Base-by-base conservation (phyloP, 2,113 vertebrate species). In the Osmerus eperlanus region DNA sequence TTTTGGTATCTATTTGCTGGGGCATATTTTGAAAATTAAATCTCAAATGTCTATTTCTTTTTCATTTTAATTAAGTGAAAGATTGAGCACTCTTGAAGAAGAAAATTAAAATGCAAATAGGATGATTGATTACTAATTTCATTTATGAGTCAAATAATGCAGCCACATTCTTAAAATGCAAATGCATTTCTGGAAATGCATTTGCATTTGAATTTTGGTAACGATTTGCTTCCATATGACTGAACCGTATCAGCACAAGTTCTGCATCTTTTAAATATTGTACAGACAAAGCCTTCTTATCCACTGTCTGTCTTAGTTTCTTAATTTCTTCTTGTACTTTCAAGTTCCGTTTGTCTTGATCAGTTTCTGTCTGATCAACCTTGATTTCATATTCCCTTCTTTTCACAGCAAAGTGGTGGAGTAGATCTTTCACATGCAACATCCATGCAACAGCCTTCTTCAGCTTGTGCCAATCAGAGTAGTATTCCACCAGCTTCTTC, bases 371-470 rank as follows among this genome's bases (percentile, higher is more conserved):
- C 11, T 54, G 52, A 16, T 54, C 11, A 36, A 15, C 14, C 23
- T 8, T 32, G 18, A 32, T 14, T 8, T 65, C 25, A 28, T 28
- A 28, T 28, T 28, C 28, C 1, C 8, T 36, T 29, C 29, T 65
- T 65, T 28, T 3, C 29, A 13, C 6, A 16, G 18, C 14, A 32
- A 16, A 8, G 12, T 32, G 6, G 16, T 15, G 28, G 2, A 65
- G 28, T 14, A 65, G 13, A 13, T 32, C 28, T 36, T 36, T 65
- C 8, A 65, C 11, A 15, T 6, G 1, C 9, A 36, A 5, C 11
- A 65, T 9, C 63, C 63, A 65, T 65, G 63, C 63, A 13, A 65
- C 63, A 16, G 28, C 63, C 15, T 16, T 65, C 7, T 65, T 32
- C 7, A 65, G 63, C 7, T 6, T 3, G 41, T 36, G 3, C 63